Evolutionary conservation across 2,113 vertebrate genomes (phyloP), one percentile per base, ranked within the genome.

Genomic region (Barnardius zonarius): DNA sequence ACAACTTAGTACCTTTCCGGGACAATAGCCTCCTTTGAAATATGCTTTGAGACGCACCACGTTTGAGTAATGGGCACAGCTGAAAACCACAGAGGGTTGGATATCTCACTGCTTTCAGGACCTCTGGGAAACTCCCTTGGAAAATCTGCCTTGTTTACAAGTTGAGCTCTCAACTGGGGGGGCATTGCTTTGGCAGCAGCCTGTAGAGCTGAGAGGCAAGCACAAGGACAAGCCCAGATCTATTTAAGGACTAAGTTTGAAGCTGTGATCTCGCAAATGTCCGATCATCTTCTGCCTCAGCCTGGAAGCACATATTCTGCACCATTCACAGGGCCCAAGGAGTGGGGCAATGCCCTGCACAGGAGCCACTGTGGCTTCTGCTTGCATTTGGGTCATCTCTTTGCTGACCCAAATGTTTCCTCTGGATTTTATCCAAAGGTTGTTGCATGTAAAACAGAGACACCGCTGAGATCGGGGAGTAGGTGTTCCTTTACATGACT

Each of bases 271-370:
- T 59, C 33, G 25, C 62, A 66, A 91, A 91, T 6, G 1, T 35
- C 23, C 1, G 1, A 31, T 67, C 49, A 46, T 30, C 48, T 74
- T 84, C 75, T 75, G 31, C 25, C 49, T 85, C n/a, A 19, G 31
- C 35, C 54, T 49, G 31, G 51, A 52, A 39, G 18, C 7, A 4
- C 11, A 62, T 43, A 35, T 13, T 4, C 7, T 7, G 39, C 41
- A 31, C 24, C 13, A 7, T 12, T 86, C 46, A 18, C 0, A 0
- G 8, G 49, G 41, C 10, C 7, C 1, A 3, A 61, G 39, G 33
- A 83, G 25, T 2, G 10, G 8, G 13, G 24, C 37, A 33, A 59
- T 11, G 64, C 16, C 37, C n/a, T 13, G 46, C 3, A 2, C 14
- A 16, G 63, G 35, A 83, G 13, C 13, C 23, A 4, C 86, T 44